These are phyloP conservation scores for Brachionichthys hirsutus DNA, from an alignment of 2,113 vertebrate genomes.

Conservation along the genomic window DNA sequence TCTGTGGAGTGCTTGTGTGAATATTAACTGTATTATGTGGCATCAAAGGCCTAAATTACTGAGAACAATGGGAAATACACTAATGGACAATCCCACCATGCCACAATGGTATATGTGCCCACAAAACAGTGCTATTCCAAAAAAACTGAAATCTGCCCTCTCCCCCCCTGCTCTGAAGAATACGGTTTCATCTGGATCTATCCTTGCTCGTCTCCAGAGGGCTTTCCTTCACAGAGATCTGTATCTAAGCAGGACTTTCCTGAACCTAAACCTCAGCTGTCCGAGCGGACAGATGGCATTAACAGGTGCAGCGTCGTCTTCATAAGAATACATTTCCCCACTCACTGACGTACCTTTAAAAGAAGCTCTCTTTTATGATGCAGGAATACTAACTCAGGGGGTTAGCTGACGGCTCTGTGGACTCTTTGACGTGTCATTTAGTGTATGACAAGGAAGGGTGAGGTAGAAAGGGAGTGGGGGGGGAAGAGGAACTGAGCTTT, in stretches of 20 bases:
- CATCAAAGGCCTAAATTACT: slow-evolving; percentile 39
- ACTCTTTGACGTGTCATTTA: slow-evolving; percentile 59
- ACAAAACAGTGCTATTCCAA: slow-evolving; percentile 40
- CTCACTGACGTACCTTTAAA: slow-evolving; percentile 16
- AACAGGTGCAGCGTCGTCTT: slow-evolving; percentile 21
- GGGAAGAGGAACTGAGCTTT: slow-evolving; percentile 35
- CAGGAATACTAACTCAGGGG: slow-evolving; percentile 69
- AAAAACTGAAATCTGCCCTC: slow-evolving; percentile 19
- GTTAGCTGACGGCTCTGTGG: slow-evolving; percentile 74
- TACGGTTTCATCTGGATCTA: slow-evolving; percentile 23
- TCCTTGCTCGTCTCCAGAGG: slow-evolving; percentile 21
- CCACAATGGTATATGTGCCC: slow-evolving; percentile 60
- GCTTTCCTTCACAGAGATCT: slow-evolving; percentile 37
- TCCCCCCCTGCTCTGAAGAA: slow-evolving; percentile 8
- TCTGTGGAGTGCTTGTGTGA: slow-evolving; percentile 58
- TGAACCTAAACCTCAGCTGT: slow-evolving; percentile 38
- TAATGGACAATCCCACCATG: slow-evolving; percentile 78
- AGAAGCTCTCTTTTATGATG: slow-evolving; percentile 13
- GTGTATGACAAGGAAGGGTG: slow-evolving; percentile 59
- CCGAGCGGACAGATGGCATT: slow-evolving; percentile 4
- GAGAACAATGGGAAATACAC: slow-evolving; percentile 67
- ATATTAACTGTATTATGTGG: slow-evolving; percentile 34
- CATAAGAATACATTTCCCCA: slow-evolving; percentile 14
- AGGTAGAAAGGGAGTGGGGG: slow-evolving; percentile 57
- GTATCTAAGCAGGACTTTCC: slow-evolving; percentile 41